Conservation (phyloP, 1,140 invertebrate genomes). For the Hylaeus volcanicus region DNA sequence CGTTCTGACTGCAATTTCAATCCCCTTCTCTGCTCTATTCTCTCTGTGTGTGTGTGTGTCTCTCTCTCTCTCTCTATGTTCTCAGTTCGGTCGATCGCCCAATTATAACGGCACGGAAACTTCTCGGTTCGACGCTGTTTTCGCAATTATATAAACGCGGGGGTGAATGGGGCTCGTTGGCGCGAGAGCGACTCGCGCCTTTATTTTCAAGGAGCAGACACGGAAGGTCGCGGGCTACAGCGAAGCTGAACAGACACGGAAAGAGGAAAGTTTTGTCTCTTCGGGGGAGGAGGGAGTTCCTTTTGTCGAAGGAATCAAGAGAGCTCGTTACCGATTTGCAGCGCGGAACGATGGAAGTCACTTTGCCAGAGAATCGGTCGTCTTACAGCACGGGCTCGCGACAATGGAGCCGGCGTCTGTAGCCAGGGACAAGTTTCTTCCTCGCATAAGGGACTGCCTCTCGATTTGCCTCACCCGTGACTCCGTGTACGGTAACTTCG, state of each 20-base stretch:
- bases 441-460: background rate
- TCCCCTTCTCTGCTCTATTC: background rate
- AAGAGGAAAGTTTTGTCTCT: slow-evolving; percentile 29
- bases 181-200: background rate
- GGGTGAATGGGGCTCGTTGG: background rate
- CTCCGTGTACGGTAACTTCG: slow-evolving; percentile 51
- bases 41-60: background rate
- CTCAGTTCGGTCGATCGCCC: slow-evolving; percentile 24
- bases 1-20: slow-evolving; percentile 35
- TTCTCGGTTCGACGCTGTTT: slow-evolving; percentile 26
- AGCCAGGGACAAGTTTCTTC: slow-evolving; percentile 41
- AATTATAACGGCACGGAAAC: slow-evolving; percentile 29
- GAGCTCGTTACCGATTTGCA: slow-evolving; percentile 33
- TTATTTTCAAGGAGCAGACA: background rate
- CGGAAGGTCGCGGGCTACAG: background rate
- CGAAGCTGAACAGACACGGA: background rate
- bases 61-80: too few species aligned
- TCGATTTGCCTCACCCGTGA: slow-evolving; percentile 40
- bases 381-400: slow-evolving; percentile 27
- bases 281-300: background rate
- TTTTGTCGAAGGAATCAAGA: slow-evolving; percentile 44
- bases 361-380: slow-evolving; percentile 19
- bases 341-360: slow-evolving; percentile 41
- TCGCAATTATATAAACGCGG: slow-evolving; percentile 41
- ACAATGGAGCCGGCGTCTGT: slow-evolving; percentile 40